phyloP scores from a whole-genome alignment of 2,113 vertebrate genomes.

The Typhlomys cinereus region DNA sequence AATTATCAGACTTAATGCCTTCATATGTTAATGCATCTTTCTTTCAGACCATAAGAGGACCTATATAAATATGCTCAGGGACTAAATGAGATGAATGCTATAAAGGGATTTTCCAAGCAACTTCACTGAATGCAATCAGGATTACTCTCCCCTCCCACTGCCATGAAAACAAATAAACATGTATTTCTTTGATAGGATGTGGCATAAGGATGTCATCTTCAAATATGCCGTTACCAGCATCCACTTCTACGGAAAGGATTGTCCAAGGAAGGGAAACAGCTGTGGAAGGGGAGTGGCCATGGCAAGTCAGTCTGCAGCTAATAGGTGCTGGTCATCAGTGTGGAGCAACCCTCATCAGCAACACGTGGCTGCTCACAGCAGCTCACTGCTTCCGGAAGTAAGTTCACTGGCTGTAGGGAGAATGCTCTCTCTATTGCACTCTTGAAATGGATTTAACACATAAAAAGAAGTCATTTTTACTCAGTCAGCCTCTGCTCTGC shows the following conservation, averaged over 20 bases:
- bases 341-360: conserved; percentile 92
- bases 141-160: neutral
- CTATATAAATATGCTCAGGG: neutral
- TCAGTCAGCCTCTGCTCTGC: neutral
- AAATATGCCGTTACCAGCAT: conserved; percentile 80
- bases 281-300: conserved; percentile 91
- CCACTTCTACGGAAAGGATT: conserved; percentile 84
- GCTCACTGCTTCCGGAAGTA: conserved; percentile 93
- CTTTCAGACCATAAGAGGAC: neutral
- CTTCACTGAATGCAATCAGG: neutral
- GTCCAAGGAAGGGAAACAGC: conserved; percentile 88
- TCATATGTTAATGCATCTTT: conserved; percentile 13
- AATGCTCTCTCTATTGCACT: neutral
- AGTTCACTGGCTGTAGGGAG: conserved; percentile 4
- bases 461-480: neutral
- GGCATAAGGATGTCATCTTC: conserved; percentile 83
- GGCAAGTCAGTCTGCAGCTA: conserved; percentile 95
- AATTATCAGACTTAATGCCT: neutral
- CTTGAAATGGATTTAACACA: neutral
- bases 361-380: conserved; percentile 93
- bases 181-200: conserved; percentile 81
- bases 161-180: neutral
- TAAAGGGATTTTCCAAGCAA: neutral
- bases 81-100: neutral
- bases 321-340: conserved; percentile 88